phyloP scores from a whole-genome alignment of 2,888 invertebrate genomes.

The Philereme transversata region DNA sequence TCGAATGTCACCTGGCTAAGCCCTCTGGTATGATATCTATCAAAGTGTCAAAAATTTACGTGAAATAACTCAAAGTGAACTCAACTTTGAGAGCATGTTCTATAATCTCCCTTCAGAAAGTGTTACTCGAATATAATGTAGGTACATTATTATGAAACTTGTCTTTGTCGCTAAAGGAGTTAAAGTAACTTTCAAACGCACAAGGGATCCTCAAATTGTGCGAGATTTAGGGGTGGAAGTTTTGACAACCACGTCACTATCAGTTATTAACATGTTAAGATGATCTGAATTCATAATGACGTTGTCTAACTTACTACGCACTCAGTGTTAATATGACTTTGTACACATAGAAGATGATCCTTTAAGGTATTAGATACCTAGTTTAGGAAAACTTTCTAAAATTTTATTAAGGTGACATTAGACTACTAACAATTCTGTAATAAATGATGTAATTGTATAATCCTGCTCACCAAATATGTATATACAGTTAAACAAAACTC shows the following conservation, averaged over 20 bases:
- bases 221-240: conserved; percentile 64
- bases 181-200: conserved; percentile 72
- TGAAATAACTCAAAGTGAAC: conserved; percentile 6
- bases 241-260: conserved; percentile 78
- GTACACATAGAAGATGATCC: neutral
- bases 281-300: conserved; percentile 67
- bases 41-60: conserved; percentile 5
- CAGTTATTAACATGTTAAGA: conserved; percentile 70
- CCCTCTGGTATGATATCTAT: neutral
- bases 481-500: no score
- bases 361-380: neutral
- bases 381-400: no score
- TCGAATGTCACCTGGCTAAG: no score
- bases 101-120: conserved; percentile 23
- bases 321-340: conserved; percentile 21
- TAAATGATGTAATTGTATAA: no score
- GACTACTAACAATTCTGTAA: no score
- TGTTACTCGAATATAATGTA: conserved; percentile 36
- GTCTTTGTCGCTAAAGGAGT: conserved; percentile 56
- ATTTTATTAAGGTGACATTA: no score
- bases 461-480: no score
- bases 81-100: conserved; percentile 20
- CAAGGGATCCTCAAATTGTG: conserved; percentile 67
- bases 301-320: conserved; percentile 35
- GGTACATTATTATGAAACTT: conserved; percentile 51